Evolutionary conservation across 2,797 vertebrate genomes (phyloP).

Genomic region (Macropus fuliginosus): DNA sequence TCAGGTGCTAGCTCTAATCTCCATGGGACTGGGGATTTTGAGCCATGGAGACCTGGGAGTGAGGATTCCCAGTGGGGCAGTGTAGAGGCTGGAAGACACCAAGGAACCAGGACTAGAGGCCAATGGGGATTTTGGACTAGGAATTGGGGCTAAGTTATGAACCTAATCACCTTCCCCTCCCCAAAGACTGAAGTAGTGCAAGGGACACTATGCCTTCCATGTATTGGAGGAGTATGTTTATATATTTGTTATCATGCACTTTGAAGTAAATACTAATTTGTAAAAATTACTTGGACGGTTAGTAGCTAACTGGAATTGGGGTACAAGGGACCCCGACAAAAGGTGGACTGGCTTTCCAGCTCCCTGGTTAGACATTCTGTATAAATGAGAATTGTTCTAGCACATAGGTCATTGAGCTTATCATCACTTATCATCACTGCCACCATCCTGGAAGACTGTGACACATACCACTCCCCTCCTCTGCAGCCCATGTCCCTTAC

Average conservation of each 20-base stretch:
- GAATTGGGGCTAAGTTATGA: neutral
- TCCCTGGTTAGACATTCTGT: slow-evolving; percentile 82
- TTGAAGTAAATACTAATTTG: neutral
- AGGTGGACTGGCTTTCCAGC: slow-evolving; percentile 69
- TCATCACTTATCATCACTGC: slow-evolving; percentile 82
- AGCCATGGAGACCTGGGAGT: neutral
- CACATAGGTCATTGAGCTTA: slow-evolving; percentile 65
- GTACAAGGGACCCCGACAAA: slow-evolving; percentile 79
- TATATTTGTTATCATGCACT: neutral
- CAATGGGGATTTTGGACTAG: neutral
- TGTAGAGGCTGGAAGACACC: neutral
- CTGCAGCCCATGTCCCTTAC: neutral
- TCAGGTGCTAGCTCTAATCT: neutral
- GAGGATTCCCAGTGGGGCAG: neutral
- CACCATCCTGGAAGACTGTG: slow-evolving; percentile 80
- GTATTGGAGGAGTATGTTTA: neutral
- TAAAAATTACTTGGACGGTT: neutral
- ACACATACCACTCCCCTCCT: slow-evolving; percentile 49
- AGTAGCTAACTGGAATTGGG: neutral
- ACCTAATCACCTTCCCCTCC: neutral
- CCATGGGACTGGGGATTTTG: neutral
- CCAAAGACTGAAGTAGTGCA: neutral
- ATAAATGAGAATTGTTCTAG: slow-evolving; percentile 76
- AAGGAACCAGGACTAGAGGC: neutral
- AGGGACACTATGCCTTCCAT: neutral